These are phyloP conservation scores for Synanthedon tipuliformis DNA, from an alignment of 2,888 invertebrate genomes.

Conservation along the genomic window DNA sequence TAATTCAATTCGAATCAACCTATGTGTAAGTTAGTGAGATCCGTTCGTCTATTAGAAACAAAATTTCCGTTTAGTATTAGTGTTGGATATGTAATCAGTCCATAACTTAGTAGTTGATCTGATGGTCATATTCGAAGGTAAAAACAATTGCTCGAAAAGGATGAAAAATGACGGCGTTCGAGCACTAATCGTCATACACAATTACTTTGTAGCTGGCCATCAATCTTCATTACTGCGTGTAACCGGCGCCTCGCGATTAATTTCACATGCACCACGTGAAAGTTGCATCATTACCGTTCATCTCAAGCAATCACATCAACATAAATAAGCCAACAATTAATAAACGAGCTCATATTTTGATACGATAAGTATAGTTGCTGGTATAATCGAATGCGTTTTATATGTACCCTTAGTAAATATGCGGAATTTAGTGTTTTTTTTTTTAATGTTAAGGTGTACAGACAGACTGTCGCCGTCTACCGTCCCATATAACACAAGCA, in stretches of 20 bases:
- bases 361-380: too few species aligned
- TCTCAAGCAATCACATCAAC: slow-evolving; percentile 13
- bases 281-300: slow-evolving; percentile 49
- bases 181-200: slow-evolving; percentile 6
- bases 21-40: too few species aligned
- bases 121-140: not conserved
- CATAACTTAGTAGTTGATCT: not conserved
- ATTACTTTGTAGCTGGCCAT: slow-evolving; percentile 36
- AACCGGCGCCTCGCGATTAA: slow-evolving; percentile 50
- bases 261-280: slow-evolving; percentile 54
- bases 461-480: too few species aligned
- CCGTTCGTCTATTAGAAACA: too few species aligned
- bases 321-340: not conserved
- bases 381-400: too few species aligned
- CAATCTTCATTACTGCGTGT: slow-evolving; percentile 61
- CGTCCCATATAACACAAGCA: too few species aligned
- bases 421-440: too few species aligned
- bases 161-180: slow-evolving; percentile 1
- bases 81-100: not conserved
- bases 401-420: too few species aligned
- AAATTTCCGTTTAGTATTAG: too few species aligned
- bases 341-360: not conserved
- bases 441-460: too few species aligned
- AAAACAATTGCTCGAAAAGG: not conserved
- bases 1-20: too few species aligned